Percentiles rank a stretch among this genome's conserved stretches.
Evolutionary conservation across 2,113 vertebrate genomes (phyloP).

Genomic region (Menura novaehollandiae): DNA sequence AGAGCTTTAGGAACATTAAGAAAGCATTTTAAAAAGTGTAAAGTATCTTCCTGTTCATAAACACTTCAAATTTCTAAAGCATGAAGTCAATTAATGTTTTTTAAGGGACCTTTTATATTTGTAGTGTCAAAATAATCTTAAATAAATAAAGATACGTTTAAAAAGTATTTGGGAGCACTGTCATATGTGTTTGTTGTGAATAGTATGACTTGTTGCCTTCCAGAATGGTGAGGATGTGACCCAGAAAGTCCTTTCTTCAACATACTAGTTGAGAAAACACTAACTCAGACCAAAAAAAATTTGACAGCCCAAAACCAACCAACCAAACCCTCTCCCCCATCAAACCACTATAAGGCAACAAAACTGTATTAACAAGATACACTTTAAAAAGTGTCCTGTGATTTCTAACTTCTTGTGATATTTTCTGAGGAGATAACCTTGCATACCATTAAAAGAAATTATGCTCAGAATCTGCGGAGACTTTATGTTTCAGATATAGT

Average conservation of each 20-base stretch:
- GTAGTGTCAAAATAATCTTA: not conserved
- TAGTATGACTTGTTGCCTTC: not conserved
- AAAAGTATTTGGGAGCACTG: not conserved
- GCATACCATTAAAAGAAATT: not conserved
- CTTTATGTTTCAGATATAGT: not conserved
- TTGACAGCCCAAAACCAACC: not conserved
- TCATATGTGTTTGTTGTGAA: not conserved
- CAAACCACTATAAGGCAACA: not conserved
- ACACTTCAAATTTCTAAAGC: not conserved
- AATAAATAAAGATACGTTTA: not conserved
- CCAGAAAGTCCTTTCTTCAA: not conserved
- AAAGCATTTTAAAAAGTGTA: not conserved
- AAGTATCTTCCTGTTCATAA: not conserved
- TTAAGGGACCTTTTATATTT: not conserved
- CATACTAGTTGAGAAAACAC: not conserved
- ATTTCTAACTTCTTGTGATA: not conserved
- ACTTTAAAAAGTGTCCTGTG: not conserved
- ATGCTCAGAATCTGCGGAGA: not conserved
- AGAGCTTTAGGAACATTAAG: not conserved
- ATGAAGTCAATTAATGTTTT: not conserved
- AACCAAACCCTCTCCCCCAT: accelerated
- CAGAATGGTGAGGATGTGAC: not conserved
- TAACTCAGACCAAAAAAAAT: not conserved
- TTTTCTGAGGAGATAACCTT: not conserved
- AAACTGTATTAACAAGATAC: not conserved